Percentiles rank a stretch among this genome's conserved stretches.
phyloP scores from a whole-genome alignment of 2,888 invertebrate species.

The Diarsia brunnea region DNA sequence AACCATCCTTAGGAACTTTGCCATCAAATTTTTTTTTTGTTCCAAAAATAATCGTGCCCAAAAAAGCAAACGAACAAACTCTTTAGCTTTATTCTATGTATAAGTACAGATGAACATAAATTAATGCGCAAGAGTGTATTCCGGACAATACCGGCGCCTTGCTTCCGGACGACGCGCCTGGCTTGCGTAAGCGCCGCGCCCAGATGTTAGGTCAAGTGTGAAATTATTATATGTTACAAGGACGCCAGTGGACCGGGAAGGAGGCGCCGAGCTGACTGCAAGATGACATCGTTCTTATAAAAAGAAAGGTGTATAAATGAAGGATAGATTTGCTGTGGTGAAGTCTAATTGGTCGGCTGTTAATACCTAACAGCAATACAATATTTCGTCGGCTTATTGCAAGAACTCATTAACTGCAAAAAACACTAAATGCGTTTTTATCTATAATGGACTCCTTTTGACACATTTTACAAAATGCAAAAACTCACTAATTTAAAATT shows the following conservation, averaged over 20 bases:
- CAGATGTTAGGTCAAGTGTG: constrained; percentile 61
- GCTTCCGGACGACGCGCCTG: constrained; percentile 71
- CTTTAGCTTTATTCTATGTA: background rate
- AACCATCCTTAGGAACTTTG: background rate
- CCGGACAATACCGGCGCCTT: constrained; percentile 66
- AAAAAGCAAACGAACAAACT: constrained; percentile 1
- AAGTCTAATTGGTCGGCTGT: no score
- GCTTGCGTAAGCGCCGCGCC: constrained; percentile 63
- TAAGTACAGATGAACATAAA: constrained; percentile 34
- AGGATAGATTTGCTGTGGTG: background rate
- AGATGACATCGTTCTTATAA: constrained; percentile 18
- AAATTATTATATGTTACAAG: constrained; percentile 61
- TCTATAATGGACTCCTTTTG: no score
- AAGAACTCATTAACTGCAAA: no score
- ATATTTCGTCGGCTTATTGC: no score
- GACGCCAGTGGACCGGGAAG: constrained; percentile 53
- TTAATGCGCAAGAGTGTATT: constrained; percentile 51
- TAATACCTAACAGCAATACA: no score
- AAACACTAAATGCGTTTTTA: no score
- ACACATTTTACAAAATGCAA: no score
- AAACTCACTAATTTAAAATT: no score
- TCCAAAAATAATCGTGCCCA: background rate
- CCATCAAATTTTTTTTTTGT: background rate
- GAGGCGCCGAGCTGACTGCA: constrained; percentile 34
- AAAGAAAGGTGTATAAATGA: constrained; percentile 5